Evolutionary conservation across 2,888 invertebrate species (phyloP), one percentile per base, ranked within the genome.

Genomic region (Cosmia pyralina): DNA sequence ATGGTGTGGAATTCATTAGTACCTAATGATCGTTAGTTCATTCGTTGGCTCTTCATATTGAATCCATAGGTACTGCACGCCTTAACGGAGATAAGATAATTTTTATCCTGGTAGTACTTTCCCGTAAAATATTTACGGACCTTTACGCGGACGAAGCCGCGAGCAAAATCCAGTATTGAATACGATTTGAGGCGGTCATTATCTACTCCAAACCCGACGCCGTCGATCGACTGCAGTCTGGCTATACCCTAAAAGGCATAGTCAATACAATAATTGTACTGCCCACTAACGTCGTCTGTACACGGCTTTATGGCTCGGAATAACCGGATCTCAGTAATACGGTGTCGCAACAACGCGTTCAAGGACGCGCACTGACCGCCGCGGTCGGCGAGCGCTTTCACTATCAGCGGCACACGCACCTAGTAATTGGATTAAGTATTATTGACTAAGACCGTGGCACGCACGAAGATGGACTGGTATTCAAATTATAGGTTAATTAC

Each of bases 331-430:
- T 73, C 68, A 71, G 86, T 80, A 82, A 79, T 81, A 73, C n/a
- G 67, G 69, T 85, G 88, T 82, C 77, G 86, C 79, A 87, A 87
- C 79, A 34, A 10, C 50, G 17, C 82, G 80, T 82, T 84, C 92
- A 92, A 92, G 92, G 92, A 90, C 92, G 89, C 84, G 65, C 68
- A 57, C 79, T 89, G 91, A 88, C 89, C 88, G 86, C 68, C 71
- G 69, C 74, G 65, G 77, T 52, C 67, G 57, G 50, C 70, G 44
- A 41, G n/a, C 79, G 87, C 92, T 91, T 92, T 91, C 91, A 90
- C 92, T 90, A 86, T 88, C 89, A 84, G 74, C 71, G 15, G 63
- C 53, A 85, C 88, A 83, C 75, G 74, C 67, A 63, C 72, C n/a
- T 17, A 59, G 72, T 84, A 87, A 87, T 86, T 86, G 82, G 86